phyloP scores from a whole-genome alignment of 2,797 vertebrate genomes.

The Muscicapa striata region DNA sequence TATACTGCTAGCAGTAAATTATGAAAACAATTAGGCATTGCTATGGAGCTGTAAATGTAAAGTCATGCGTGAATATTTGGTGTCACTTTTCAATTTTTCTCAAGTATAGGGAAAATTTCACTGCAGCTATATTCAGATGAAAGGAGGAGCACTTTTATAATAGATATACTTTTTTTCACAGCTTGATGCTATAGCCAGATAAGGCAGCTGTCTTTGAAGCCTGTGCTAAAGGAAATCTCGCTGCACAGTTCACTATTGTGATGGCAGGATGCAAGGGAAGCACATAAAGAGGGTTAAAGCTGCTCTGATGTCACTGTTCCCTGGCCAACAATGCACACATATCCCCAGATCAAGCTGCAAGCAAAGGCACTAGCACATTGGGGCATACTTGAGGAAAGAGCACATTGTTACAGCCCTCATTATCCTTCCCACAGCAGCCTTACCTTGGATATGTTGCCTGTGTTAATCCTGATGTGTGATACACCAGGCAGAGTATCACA shows the following conservation, averaged over 20 bases:
- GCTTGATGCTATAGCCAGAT: slow-evolving; percentile 2
- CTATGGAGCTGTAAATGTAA: not conserved
- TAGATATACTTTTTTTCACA: not conserved
- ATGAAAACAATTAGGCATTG: not conserved
- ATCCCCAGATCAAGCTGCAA: not conserved
- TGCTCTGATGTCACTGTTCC: not conserved
- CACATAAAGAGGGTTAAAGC: accelerated
- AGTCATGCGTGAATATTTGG: not conserved
- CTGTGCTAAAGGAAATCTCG: not conserved
- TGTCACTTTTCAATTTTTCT: not conserved
- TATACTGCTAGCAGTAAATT: not conserved
- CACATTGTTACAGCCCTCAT: not conserved
- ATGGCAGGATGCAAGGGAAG: slow-evolving; percentile 41
- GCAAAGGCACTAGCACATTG: not conserved
- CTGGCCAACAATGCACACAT: not conserved
- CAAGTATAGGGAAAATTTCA: not conserved
- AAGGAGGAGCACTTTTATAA: not conserved
- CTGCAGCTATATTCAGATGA: not conserved
- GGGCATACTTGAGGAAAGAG: not conserved
- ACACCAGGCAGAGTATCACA: not conserved
- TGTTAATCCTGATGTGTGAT: not conserved
- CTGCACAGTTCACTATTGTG: not conserved
- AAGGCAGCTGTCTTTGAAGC: slow-evolving; percentile 1
- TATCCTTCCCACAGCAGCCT: not conserved
- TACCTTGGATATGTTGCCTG: not conserved